Percentiles rank a stretch among this genome's conserved stretches.
phyloP scores from a whole-genome alignment of 2,888 invertebrate genomes.

The Coelopa pilipes region DNA sequence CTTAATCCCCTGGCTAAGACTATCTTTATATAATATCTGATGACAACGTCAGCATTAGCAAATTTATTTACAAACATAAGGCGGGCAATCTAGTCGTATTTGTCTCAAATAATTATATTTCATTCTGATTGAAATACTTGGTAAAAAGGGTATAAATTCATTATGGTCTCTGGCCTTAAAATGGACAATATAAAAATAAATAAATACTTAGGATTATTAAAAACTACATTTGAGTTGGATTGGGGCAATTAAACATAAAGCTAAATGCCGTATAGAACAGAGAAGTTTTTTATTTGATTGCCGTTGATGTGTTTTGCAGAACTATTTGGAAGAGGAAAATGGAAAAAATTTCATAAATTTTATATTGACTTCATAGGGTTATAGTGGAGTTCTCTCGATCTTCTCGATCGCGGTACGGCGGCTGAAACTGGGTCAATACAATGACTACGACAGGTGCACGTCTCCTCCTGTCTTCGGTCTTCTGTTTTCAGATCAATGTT shows the following conservation, averaged over 20 bases:
- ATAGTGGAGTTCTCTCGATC: background rate
- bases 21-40: constrained; percentile 15
- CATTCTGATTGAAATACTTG: too few relatives aligned
- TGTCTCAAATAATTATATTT: background rate
- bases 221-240: too few relatives aligned
- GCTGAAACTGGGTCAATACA: constrained; percentile 35
- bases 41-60: constrained; percentile 29
- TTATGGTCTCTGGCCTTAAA: too few relatives aligned
- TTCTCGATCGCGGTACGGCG: constrained; percentile 3
- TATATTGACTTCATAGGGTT: background rate
- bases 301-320: too few relatives aligned
- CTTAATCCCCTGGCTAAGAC: constrained; percentile 33
- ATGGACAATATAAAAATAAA: too few relatives aligned
- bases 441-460: constrained; percentile 35
- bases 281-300: too few relatives aligned
- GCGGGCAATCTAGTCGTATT: too few relatives aligned
- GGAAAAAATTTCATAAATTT: background rate
- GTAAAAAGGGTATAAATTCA: too few relatives aligned
- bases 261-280: too few relatives aligned
- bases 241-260: too few relatives aligned
- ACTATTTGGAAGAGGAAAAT: too few relatives aligned
- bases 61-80: background rate
- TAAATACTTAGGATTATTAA: too few relatives aligned
- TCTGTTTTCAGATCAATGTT: constrained; percentile 24
- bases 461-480: constrained; percentile 16